A percentile compares a stretch with the other conserved stretches of the same genome.
These are phyloP conservation scores for Eutolmus rufibarbis DNA, from an alignment of 2,888 invertebrate species.

Conservation along the genomic window DNA sequence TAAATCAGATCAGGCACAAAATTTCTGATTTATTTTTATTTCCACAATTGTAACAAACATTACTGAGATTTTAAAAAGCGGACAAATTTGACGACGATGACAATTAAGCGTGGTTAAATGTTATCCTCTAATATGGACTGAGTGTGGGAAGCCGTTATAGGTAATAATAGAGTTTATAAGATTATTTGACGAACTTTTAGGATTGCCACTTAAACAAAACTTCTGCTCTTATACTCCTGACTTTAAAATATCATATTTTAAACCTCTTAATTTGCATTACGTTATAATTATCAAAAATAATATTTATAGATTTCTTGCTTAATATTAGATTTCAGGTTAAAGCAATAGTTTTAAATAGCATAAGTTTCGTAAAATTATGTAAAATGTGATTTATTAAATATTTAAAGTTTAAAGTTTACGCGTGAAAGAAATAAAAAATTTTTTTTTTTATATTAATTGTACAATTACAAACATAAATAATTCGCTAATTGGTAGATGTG, in stretches of 20 bases:
- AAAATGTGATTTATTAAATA: no score
- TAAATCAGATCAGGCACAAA: neutral
- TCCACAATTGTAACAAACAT: neutral
- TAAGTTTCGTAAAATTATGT: no score
- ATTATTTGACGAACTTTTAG: neutral
- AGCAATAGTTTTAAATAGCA: no score
- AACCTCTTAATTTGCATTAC: neutral
- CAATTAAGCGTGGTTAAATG: neutral
- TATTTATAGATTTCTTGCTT: no score
- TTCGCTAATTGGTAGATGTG: no score
- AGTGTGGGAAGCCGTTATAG: neutral
- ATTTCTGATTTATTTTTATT: neutral
- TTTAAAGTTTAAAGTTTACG: no score
- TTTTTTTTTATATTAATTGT: no score
- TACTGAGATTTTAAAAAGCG: neutral
- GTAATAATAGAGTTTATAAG: neutral
- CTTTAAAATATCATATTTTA: neutral
- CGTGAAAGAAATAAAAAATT: no score
- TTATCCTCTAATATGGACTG: neutral
- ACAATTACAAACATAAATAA: no score
- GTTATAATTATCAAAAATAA: no score
- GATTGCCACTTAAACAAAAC: neutral
- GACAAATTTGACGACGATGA: neutral
- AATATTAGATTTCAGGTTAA: no score
- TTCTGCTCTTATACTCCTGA: neutral